Base-by-base conservation (phyloP, 2,888 invertebrate species). In the Philereme vetulata region DNA sequence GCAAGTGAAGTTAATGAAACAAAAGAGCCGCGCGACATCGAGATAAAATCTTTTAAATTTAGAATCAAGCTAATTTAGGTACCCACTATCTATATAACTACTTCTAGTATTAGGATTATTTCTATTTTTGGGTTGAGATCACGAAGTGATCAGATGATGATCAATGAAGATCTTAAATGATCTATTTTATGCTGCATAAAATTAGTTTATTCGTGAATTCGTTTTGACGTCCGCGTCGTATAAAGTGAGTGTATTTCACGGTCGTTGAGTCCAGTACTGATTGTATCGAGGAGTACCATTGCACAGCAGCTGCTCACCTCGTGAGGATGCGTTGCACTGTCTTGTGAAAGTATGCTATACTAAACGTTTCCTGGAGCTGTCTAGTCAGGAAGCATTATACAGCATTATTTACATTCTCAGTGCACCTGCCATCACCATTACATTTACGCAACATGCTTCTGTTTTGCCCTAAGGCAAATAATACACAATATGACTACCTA, bases 381-480 rank as follows among this genome's bases (percentile, higher is more conserved):
- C 61, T 56, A 57, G 64, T 67, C 60, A 84, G 83, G 84, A 85
- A 85, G 78, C 72, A 70, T 68, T 66, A 56, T 60, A 71, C 63
- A 65, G 76, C 70, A 73, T 77, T 77, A 77, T 77, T 76, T 75
- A 68, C 74, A 74, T 69, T 68, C 61, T 72, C 65, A 62, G 65
- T 69, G 68, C 68, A 74, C 73, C 71, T 54, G 72, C 76, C 71
- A 78, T 78, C 79, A 79, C 78, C 77, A 81, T 82, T 82, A 82
- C 53, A 63, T 64, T 78, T 74, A 76, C 69, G 81, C 76, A 80
- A 83, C 67, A 77, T 72, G 76, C 58, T 62, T 66, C 66, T 52
- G 64, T 50, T 57, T 46, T 50, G 50, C 69, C 65, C 61, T 60
- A 56, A 66, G 56, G 11, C 50, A 10, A 35, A 10, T n/a, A 32